phyloP scores from a whole-genome alignment of 2,113 vertebrate species.

The Melospiza georgiana region DNA sequence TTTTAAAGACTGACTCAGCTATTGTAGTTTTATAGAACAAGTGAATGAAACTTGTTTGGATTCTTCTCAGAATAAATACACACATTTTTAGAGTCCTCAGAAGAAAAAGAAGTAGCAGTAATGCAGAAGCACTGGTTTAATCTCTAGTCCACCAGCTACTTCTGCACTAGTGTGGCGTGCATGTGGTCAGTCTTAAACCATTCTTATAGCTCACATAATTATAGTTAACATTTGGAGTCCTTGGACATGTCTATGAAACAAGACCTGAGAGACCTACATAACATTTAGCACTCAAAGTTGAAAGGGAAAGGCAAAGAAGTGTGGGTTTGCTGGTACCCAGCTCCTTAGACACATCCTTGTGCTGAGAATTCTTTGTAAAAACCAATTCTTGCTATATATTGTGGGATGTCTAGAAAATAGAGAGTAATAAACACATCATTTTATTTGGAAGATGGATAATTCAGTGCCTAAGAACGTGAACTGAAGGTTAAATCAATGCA shows the following conservation, averaged over 20 bases:
- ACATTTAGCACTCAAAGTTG: not conserved
- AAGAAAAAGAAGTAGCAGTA: not conserved
- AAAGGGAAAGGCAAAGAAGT: not conserved
- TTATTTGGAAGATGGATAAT: not conserved
- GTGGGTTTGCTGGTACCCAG: not conserved
- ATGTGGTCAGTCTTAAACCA: not conserved
- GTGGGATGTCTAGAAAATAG: constrained; percentile 12
- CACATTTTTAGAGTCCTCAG: not conserved
- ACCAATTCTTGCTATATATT: not conserved
- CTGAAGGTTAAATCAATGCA: constrained; percentile 27
- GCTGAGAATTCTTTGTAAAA: not conserved
- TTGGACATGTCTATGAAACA: not conserved
- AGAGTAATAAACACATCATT: constrained; percentile 14
- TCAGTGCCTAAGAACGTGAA: not conserved
- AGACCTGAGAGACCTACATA: not conserved
- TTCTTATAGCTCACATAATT: not conserved
- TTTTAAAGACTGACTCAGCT: constrained; percentile 5
- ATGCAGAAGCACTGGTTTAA: not conserved
- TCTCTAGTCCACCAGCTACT: not conserved
- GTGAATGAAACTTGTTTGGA: not conserved
- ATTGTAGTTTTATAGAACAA: not conserved
- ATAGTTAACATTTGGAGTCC: not conserved
- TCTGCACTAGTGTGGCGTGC: not conserved
- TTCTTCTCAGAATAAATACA: constrained; percentile 1
- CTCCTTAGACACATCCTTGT: not conserved